Base-by-base conservation (phyloP, 1,140 invertebrate genomes). In the Drosophila bocqueti region DNA sequence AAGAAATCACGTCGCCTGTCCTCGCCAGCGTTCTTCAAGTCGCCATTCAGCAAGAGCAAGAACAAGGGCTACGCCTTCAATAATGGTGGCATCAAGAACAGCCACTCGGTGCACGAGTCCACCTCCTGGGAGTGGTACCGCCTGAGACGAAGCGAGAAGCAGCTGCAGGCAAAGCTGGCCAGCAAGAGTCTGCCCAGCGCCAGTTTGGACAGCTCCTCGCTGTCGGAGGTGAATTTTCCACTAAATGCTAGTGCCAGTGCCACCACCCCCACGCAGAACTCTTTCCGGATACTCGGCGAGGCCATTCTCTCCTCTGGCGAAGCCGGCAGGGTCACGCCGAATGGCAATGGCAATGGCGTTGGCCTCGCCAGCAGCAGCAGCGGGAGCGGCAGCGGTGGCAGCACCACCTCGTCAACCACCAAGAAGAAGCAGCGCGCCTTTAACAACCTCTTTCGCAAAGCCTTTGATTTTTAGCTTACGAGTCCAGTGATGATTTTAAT, bases 11-110 rank as follows among this genome's bases (percentile, higher is more conserved):
- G 94, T 11, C 91, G 94, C 52, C 73, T 96, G n/a, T 95, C 94
- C 2, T 95, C 95, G 31, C 94, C 95, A 0, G 94, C 94, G 0
- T 96, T 96, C 72, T 94, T 96, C 72, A 94, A 94, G 81, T 95
- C 95, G 21, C 94, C 95, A 0, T 92, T 96, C 15, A 93, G 93
- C 67, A 93, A 94, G 58, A 93, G 50, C 62, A 84, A 80, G 54
- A 90, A 76, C 42, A 87, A 82, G 29, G 79, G 67, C n/a, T 76
- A 69, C 43, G 58, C 62, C 45, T 62, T 72, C 49, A 90, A 87
- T 21, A 76, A 64, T 31, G 69, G 65, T 31, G 74, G 68, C 21
- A 63, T 83, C 29, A 91, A 78, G 60, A 67, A 62, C 55, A 85
- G 74, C 43, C 86, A 87, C n/a, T 81, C 83, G 18, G 79, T 82